Evolutionary conservation across 2,888 invertebrate genomes (phyloP).

Genomic region (Craniophora ligustri): DNA sequence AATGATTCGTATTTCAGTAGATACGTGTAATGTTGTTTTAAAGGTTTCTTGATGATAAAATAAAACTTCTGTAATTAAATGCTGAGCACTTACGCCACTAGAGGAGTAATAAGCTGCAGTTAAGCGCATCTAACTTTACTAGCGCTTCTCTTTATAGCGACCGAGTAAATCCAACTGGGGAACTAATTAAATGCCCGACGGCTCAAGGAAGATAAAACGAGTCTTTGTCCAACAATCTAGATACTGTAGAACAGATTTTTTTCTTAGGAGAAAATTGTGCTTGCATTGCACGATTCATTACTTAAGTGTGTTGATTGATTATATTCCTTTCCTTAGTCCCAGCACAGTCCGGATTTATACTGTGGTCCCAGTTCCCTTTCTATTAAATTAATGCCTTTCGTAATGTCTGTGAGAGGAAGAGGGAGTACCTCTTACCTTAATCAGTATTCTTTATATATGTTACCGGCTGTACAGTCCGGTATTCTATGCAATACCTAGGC

Average conservation of each 20-base stretch:
- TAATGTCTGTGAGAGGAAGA: too few relatives aligned
- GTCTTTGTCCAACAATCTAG: conserved; percentile 53
- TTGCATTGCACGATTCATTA: conserved; percentile 22
- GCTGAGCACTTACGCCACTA: conserved; percentile 16
- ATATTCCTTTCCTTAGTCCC: not conserved
- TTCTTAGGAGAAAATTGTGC: conserved; percentile 36
- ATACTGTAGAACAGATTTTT: conserved; percentile 42
- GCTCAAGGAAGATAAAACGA: conserved; percentile 56
- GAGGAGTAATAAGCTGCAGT: conserved; percentile 28
- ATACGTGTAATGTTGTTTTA: not conserved
- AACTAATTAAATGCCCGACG: conserved; percentile 71
- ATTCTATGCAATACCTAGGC: too few relatives aligned
- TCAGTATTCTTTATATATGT: too few relatives aligned
- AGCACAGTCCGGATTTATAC: too few relatives aligned
- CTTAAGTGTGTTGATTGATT: conserved; percentile 5
- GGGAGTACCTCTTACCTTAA: too few relatives aligned
- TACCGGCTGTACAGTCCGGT: too few relatives aligned
- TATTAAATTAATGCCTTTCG: too few relatives aligned
- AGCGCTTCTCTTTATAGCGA: conserved; percentile 43
- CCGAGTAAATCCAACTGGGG: conserved; percentile 62
- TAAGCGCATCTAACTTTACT: conserved; percentile 35
- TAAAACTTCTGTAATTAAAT: conserved; percentile 28
- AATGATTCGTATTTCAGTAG: not conserved
- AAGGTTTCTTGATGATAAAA: conserved; percentile 5
- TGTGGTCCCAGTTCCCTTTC: too few relatives aligned